Evolutionary conservation across 2,113 vertebrate species (phyloP).

Genomic region (Chionodraco myersi): DNA sequence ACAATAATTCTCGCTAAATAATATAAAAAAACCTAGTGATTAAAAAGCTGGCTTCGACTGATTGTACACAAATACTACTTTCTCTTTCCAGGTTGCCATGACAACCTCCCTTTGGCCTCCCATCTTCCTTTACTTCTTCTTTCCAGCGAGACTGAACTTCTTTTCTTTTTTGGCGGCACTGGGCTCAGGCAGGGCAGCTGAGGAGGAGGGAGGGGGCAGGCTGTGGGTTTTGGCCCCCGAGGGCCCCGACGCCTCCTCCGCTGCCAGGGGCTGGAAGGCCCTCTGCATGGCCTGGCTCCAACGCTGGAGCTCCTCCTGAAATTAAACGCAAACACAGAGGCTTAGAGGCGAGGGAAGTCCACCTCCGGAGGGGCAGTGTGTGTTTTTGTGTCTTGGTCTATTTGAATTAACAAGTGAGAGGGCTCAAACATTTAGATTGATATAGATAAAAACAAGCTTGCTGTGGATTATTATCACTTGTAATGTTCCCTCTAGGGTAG

Average conservation of each 20-base stretch:
- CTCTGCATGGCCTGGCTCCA: conserved; percentile 90
- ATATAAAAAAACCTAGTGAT: conserved; percentile 74
- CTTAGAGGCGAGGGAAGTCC: conserved; percentile 25
- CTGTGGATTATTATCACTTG: too few relatives aligned
- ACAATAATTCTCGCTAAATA: conserved; percentile 73
- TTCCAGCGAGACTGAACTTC: conserved; percentile 93
- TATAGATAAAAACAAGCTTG: too few relatives aligned
- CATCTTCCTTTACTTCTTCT: conserved; percentile 89
- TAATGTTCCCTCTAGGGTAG: conserved; percentile 8
- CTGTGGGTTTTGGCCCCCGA: conserved; percentile 86
- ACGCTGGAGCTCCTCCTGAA: conserved; percentile 91
- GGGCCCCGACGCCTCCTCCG: conserved; percentile 84
- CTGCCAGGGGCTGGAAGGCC: conserved; percentile 85
- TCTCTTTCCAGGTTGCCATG: conserved; percentile 60
- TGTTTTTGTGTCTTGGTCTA: conserved; percentile 5
- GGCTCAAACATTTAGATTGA: background rate
- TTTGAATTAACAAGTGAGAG: conserved; percentile 5
- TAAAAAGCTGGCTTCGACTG: conserved; percentile 64
- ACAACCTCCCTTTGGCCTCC: conserved; percentile 15
- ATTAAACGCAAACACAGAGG: conserved; percentile 15
- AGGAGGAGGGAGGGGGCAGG: conserved; percentile 86
- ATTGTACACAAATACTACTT: conserved; percentile 69
- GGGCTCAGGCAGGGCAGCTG: conserved; percentile 74
- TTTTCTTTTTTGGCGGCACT: conserved; percentile 94
- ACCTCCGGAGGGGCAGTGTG: conserved; percentile 10